Conservation (phyloP, 2,888 invertebrate species). For the Aspidiotus rigidus region DNA sequence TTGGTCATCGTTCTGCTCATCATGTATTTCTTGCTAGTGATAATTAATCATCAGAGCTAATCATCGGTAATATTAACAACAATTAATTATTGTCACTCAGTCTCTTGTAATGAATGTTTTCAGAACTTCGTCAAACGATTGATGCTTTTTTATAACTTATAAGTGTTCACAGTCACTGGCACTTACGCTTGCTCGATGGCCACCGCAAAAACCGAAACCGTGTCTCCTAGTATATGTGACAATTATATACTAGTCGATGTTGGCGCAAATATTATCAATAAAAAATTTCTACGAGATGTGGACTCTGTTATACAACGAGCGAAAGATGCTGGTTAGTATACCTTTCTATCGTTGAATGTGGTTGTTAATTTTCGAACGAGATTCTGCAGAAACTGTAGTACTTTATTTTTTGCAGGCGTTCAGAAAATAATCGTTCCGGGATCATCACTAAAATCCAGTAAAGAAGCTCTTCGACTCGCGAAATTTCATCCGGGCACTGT, state of each 20-base stretch:
- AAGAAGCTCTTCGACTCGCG: conserved; percentile 79
- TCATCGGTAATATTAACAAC: too few species aligned
- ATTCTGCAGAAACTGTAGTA: neutral
- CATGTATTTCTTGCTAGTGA: too few species aligned
- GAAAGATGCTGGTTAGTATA: conserved; percentile 69
- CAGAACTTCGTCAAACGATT: too few species aligned
- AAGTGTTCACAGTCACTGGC: too few species aligned
- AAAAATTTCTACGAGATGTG: conserved; percentile 83
- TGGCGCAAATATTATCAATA: conserved; percentile 87
- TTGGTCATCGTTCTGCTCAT: too few species aligned
- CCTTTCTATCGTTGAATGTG: neutral
- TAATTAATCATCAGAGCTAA: too few species aligned
- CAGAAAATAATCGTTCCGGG: conserved; percentile 91
- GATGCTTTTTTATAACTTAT: too few species aligned
- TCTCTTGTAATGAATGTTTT: too few species aligned
- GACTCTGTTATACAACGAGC: conserved; percentile 85
- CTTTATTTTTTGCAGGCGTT: conserved; percentile 55
- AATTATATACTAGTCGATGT: conserved; percentile 86
- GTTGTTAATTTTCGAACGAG: neutral
- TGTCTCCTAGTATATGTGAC: conserved; percentile 50
- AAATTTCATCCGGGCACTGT: conserved; percentile 81
- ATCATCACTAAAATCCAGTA: conserved; percentile 77
- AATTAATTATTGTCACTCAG: too few species aligned
- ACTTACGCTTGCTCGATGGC: too few species aligned
- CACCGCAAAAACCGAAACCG: neutral